A percentile compares a stretch with the other conserved stretches of the same genome.
Conservation (phyloP, 2,888 invertebrate genomes). For the Lepas anatifera region DNA sequence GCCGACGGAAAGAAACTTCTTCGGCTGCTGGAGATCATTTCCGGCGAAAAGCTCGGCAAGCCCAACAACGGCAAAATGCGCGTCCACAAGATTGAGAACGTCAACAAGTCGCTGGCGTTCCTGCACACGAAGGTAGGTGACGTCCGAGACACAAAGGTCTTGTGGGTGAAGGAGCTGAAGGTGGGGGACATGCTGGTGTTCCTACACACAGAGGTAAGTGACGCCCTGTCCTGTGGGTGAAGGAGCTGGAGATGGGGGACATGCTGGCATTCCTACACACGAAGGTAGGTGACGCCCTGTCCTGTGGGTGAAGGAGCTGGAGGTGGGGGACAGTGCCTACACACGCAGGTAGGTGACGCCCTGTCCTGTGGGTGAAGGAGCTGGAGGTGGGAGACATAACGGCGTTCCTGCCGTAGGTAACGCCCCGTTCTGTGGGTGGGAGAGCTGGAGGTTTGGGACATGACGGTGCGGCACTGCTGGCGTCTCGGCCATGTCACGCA, state of each 20-base stretch:
- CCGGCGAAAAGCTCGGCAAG: conserved; percentile 90
- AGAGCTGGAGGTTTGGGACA: too few relatives aligned
- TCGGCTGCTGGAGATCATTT: conserved; percentile 93
- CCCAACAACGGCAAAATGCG: conserved; percentile 93
- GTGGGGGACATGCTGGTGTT: conserved; percentile 44
- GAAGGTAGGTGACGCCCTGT: conserved; percentile 48
- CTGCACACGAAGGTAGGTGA: conserved; percentile 75
- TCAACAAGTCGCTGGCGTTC: conserved; percentile 93
- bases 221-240: neutral
- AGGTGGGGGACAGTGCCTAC: neutral
- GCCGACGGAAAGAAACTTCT: conserved; percentile 86
- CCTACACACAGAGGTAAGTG: neutral
- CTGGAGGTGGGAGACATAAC: conserved; percentile 35
- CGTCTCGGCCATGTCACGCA: too few relatives aligned
- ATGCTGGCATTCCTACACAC: conserved; percentile 81
- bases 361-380: neutral
- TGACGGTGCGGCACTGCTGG: too few relatives aligned
- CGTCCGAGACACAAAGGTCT: neutral
- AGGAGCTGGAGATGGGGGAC: neutral
- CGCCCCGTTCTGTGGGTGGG: neutral
- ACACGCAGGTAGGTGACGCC: neutral
- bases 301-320: neutral
- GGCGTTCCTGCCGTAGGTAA: conserved; percentile 56
- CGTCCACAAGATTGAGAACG: conserved; percentile 98
- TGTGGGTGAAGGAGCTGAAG: neutral